A percentile compares a stretch with the other conserved stretches of the same genome.
Conservation (phyloP, 2,113 vertebrate species). For the Melospiza melodia region DNA sequence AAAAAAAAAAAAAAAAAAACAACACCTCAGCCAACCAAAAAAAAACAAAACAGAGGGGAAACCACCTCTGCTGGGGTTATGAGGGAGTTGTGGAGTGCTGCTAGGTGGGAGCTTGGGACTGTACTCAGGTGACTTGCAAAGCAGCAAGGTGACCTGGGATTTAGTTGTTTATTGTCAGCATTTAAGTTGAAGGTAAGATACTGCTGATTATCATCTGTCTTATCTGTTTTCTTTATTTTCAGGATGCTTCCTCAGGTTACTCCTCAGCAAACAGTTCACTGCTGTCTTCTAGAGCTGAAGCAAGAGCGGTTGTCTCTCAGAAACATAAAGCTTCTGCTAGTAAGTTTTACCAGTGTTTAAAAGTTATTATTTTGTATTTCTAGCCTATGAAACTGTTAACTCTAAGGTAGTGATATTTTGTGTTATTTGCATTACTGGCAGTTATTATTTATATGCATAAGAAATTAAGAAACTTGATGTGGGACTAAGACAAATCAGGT, state of each 20-base stretch:
- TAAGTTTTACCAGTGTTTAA: neutral
- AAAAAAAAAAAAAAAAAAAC: neutral
- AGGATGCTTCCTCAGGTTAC: neutral
- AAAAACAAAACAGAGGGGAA: neutral
- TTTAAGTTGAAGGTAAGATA: neutral
- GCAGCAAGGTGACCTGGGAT: accelerated
- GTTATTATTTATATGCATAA: neutral
- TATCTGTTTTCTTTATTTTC: neutral
- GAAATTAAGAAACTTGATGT: neutral
- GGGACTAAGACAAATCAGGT: neutral
- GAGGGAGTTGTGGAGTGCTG: neutral
- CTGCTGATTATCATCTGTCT: neutral
- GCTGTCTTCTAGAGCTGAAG: neutral
- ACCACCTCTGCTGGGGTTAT: accelerated
- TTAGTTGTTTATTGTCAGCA: neutral
- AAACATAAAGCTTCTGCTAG: neutral
- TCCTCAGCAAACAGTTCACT: neutral
- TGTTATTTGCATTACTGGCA: neutral
- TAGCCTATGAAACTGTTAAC: neutral
- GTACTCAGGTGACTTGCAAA: neutral
- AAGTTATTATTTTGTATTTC: neutral
- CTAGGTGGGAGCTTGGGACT: neutral
- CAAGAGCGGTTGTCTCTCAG: neutral
- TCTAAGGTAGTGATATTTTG: neutral
- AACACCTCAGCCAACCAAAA: neutral